phyloP scores from a whole-genome alignment of 1,140 invertebrate genomes.

The Semibalanus balanoides region DNA sequence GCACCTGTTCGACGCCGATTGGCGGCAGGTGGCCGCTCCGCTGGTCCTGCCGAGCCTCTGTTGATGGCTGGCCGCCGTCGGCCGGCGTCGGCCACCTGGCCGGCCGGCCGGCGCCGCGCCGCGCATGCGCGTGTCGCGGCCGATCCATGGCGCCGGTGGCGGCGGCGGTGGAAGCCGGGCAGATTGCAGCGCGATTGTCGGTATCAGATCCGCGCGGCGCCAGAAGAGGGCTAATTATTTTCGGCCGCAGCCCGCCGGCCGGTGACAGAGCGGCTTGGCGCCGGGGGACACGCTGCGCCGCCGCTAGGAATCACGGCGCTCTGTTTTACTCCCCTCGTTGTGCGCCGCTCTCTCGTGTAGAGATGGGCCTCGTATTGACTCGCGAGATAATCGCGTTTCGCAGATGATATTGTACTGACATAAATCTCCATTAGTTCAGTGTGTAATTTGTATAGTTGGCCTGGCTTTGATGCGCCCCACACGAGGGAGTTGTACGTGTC shows the following conservation, averaged over 20 bases:
- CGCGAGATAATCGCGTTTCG: background rate
- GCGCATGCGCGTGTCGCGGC: background rate
- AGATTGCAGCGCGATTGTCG: background rate
- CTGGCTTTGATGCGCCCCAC: background rate
- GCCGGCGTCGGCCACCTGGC: background rate
- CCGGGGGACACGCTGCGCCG: too few species aligned
- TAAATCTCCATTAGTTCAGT: constrained; percentile 1
- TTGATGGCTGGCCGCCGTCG: background rate
- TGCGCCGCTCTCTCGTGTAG: background rate
- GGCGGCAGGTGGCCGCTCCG: background rate
- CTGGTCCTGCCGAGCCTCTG: background rate
- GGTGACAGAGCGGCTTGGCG: background rate
- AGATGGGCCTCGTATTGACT: background rate
- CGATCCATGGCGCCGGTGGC: background rate
- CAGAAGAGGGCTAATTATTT: background rate
- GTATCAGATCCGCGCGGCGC: background rate
- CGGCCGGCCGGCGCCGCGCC: too few species aligned
- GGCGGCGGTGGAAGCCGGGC: background rate
- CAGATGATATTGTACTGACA: constrained; percentile 2
- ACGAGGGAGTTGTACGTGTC: background rate
- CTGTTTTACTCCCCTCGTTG: background rate
- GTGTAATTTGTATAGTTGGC: constrained; percentile 1
- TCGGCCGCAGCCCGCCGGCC: background rate
- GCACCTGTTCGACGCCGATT: background rate
- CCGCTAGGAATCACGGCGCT: background rate